Conservation (phyloP, 2,797 vertebrate species). For the Muscicapa comitata region DNA sequence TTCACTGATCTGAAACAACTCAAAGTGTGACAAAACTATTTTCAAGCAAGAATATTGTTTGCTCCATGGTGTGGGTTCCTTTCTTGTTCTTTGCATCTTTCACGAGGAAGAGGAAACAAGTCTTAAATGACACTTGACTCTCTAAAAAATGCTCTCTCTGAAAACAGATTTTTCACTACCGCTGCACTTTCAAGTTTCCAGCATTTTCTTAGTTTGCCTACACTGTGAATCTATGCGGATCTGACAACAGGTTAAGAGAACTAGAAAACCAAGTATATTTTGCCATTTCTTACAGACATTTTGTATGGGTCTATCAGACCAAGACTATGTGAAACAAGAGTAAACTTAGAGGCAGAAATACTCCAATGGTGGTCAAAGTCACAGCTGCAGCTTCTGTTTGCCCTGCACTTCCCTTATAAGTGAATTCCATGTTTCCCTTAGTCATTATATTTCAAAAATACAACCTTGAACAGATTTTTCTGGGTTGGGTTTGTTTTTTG, state of each 20-base stretch:
- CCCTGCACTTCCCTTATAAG: accelerated
- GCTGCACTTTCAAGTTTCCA: not conserved
- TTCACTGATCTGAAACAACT: not conserved
- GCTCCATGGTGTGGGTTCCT: not conserved
- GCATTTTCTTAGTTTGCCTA: not conserved
- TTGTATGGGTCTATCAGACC: not conserved
- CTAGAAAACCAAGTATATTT: not conserved
- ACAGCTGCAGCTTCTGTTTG: not conserved
- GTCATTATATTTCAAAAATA: not conserved
- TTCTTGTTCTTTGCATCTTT: not conserved
- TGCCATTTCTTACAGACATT: not conserved
- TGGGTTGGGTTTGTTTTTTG: not conserved
- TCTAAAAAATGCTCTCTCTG: not conserved
- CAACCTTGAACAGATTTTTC: not conserved
- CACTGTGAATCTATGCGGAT: not conserved
- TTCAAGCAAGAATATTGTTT: not conserved
- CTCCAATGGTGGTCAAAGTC: not conserved
- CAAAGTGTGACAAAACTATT: not conserved
- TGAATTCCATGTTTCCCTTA: not conserved
- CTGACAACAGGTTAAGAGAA: not conserved
- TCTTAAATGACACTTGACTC: not conserved
- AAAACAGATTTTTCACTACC: not conserved
- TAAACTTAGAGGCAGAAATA: not conserved
- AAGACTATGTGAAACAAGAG: not conserved
- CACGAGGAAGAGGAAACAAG: not conserved